Conservation (phyloP, 1,140 invertebrate species). For the Caenorhabditis tropicalis region DNA sequence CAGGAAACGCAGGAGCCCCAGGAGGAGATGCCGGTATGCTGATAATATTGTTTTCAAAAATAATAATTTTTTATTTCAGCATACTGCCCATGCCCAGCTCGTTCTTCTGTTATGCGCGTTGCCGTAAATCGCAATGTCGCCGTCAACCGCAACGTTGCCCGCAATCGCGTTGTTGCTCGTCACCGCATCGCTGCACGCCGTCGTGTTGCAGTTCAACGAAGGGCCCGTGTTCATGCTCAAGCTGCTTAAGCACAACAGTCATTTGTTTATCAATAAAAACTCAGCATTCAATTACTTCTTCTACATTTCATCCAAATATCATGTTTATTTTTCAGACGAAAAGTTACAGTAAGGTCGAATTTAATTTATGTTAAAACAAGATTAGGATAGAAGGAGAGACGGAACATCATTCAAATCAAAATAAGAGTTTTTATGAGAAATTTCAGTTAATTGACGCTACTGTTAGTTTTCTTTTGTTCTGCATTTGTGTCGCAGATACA, state of each 20-base stretch:
- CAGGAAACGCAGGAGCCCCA: constrained; percentile 12
- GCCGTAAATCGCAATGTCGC: not conserved
- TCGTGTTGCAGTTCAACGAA: constrained; percentile 28
- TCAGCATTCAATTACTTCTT: not conserved
- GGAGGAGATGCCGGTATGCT: constrained; percentile 29
- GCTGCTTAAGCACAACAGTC: not conserved
- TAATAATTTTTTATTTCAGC: not conserved
- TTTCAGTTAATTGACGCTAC: not conserved
- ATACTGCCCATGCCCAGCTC: constrained; percentile 46
- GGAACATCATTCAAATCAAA: too few species aligned
- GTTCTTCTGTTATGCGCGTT: constrained; percentile 40
- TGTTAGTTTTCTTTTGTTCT: not conserved
- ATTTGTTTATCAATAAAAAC: not conserved
- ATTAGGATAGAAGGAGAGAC: too few species aligned
- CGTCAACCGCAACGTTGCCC: constrained; percentile 23
- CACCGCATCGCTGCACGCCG: constrained; percentile 16
- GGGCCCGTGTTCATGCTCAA: not conserved
- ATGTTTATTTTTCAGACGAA: too few species aligned
- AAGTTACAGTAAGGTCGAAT: too few species aligned
- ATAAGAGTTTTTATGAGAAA: too few species aligned
- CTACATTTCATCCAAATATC: too few species aligned
- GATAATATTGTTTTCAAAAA: too few species aligned
- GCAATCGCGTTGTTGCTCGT: constrained; percentile 23
- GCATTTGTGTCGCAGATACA: not conserved
- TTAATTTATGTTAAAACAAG: too few species aligned